Conservation (phyloP, 2,797 vertebrate species). For the Nothura maculosa region DNA sequence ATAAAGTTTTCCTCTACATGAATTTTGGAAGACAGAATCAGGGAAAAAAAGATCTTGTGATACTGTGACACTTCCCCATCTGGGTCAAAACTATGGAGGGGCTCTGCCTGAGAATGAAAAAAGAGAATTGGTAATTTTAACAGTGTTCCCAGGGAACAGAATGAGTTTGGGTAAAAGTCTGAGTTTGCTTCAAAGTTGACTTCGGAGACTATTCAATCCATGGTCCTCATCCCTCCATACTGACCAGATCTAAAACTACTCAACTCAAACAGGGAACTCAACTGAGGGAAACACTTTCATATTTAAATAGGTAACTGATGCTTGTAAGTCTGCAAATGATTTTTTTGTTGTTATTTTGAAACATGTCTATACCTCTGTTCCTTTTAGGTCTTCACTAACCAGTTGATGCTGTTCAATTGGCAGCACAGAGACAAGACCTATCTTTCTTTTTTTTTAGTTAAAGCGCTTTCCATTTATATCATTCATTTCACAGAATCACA, state of each 20-base stretch:
- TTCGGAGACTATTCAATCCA: background rate
- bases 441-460: background rate
- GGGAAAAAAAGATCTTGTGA: background rate
- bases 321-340: background rate
- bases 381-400: background rate
- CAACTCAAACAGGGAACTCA: background rate
- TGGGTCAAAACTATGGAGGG: background rate
- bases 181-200: background rate
- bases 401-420: background rate
- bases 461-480: background rate
- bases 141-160: background rate
- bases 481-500: too few species aligned
- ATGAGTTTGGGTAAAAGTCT: background rate
- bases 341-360: background rate
- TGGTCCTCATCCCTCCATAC: background rate
- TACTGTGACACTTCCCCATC: background rate
- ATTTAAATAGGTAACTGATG: background rate
- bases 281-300: rapidly evolving
- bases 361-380: background rate
- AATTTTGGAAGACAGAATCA: background rate
- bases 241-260: background rate
- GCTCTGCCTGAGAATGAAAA: background rate
- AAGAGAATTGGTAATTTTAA: background rate
- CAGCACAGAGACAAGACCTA: background rate
- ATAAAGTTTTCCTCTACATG: background rate